Base-by-base conservation (phyloP, 2,113 vertebrate species). In the Leucopternis melanops region DNA sequence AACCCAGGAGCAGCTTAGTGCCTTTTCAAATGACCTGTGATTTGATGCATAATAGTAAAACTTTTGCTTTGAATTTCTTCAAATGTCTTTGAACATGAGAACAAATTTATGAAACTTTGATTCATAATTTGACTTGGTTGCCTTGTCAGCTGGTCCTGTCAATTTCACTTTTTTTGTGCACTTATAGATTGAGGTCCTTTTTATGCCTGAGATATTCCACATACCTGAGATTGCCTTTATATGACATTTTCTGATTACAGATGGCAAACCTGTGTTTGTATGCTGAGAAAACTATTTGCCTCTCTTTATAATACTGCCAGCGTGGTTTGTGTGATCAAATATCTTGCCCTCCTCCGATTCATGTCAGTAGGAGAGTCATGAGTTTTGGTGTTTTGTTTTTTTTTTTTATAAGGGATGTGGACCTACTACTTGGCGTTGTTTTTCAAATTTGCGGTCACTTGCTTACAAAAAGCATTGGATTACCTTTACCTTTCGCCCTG, bases 401-500 rank as follows among this genome's bases (percentile, higher is more conserved):
- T 50, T 50, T 26, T 50, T 78, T 36, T 22, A 8, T 59, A 45
- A 40, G 38, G 29, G 8, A 12, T 55, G 6, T n/a, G 49, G 42
- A 67, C 34, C n/a, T 88, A 18, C 7, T 79, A 19, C 11, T 81
- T 84, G 13, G 31, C 47, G 40, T 44, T 82, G 32, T 96, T 97
- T 97, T 96, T 93, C 66, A 95, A 94, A 90, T 79, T 67, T 81
- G 89, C 78, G 49, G 47, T 81, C 77, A 91, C 36, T 75, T 82
- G 14, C 55, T 94, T 85, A 84, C 10, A 47, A 59, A 63, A 84
- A 94, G 86, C 38, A 31, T 66, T 57, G 13, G 63, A 96, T 97
- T 96, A 90, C 83, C 94, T 98, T 98, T 90, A 82, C 88, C 86
- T 93, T 96, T 94, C 93, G 91, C 57, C 95, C 62, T 94, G 74